These are phyloP conservation scores for Lordiphosa andalusiaca DNA, from an alignment of 2,888 invertebrate species.

Conservation along the genomic window DNA sequence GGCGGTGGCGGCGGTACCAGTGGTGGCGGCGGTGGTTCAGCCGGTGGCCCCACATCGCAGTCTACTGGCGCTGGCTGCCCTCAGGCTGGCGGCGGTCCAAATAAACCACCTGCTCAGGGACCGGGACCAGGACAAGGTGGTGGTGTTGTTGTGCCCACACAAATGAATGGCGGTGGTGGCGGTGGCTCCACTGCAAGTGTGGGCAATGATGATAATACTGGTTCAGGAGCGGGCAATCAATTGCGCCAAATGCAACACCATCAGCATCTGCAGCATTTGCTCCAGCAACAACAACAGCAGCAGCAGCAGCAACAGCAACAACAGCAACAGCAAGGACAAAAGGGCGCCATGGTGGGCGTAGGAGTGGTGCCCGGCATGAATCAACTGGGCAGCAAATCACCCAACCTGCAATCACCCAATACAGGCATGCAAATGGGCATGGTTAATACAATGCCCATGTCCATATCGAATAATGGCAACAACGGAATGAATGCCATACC, in stretches of 20 bases:
- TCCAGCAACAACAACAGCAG: conserved; percentile 78
- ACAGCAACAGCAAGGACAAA: conserved; percentile 70
- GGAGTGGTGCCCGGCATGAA: conserved; percentile 83
- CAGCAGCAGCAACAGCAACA: conserved; percentile 41
- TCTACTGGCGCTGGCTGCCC: conserved; percentile 80
- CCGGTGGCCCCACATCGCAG: conserved; percentile 80
- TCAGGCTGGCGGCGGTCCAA: conserved; percentile 75
- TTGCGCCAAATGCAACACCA: conserved; percentile 82
- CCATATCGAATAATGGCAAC: conserved; percentile 88
- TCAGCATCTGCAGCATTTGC: conserved; percentile 84
- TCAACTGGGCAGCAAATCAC: conserved; percentile 90
- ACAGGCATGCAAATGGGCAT: conserved; percentile 88
- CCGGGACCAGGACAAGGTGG: conserved; percentile 83
- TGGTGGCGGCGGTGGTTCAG: conserved; percentile 82
- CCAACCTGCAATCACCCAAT: conserved; percentile 91
- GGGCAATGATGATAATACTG: conserved; percentile 41
- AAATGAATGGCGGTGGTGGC: conserved; percentile 82
- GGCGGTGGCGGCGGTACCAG: conserved; percentile 82
- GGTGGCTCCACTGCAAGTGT: conserved; percentile 37
- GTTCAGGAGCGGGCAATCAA: conserved; percentile 26
- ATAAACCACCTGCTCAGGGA: conserved; percentile 90
- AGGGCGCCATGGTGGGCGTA: conserved; percentile 71
- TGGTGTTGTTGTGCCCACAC: conserved; percentile 70
- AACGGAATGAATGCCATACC: conserved; percentile 87
- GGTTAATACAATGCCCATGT: conserved; percentile 86